phyloP scores from a whole-genome alignment of 1,140 invertebrate genomes.

The Linepithema humile region DNA sequence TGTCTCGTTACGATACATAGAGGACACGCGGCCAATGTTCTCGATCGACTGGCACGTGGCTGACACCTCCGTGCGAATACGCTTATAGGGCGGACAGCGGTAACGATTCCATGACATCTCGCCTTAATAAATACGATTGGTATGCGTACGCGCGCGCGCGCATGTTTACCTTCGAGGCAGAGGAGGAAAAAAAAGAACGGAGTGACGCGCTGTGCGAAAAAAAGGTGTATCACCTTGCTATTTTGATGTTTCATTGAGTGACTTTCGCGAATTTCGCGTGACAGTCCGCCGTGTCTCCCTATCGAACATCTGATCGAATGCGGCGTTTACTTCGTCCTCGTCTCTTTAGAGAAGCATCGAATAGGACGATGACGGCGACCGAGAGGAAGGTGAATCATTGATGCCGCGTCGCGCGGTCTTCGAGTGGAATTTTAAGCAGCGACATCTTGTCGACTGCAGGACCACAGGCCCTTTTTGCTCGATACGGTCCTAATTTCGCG shows the following conservation, averaged over 20 bases:
- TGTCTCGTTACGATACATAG: slow-evolving; percentile 73
- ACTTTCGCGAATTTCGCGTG: slow-evolving; percentile 71
- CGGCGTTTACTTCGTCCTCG: slow-evolving; percentile 40
- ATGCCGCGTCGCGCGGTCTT: slow-evolving; percentile 74
- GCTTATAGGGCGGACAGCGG: slow-evolving; percentile 68
- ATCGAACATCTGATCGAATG: slow-evolving; percentile 62
- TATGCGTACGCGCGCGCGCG: slow-evolving; percentile 64
- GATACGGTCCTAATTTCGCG: slow-evolving; percentile 77
- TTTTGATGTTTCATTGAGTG: slow-evolving; percentile 75
- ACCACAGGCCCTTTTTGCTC: slow-evolving; percentile 75
- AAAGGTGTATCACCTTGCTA: slow-evolving; percentile 62
- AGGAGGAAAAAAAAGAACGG: slow-evolving; percentile 21
- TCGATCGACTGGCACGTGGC: slow-evolving; percentile 68
- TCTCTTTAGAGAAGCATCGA: slow-evolving; percentile 55
- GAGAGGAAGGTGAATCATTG: slow-evolving; percentile 75
- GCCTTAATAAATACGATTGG: slow-evolving; percentile 73
- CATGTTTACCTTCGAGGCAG: slow-evolving; percentile 10
- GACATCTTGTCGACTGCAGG: slow-evolving; percentile 70
- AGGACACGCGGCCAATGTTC: slow-evolving; percentile 70
- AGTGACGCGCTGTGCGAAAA: slow-evolving; percentile 12
- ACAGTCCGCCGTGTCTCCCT: slow-evolving; percentile 74
- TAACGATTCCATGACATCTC: slow-evolving; percentile 70
- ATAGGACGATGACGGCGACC: slow-evolving; percentile 61
- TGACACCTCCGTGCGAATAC: slow-evolving; percentile 68
- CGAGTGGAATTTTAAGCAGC: slow-evolving; percentile 80